phyloP scores from a whole-genome alignment of 2,797 vertebrate genomes.

The Podargus strigoides region DNA sequence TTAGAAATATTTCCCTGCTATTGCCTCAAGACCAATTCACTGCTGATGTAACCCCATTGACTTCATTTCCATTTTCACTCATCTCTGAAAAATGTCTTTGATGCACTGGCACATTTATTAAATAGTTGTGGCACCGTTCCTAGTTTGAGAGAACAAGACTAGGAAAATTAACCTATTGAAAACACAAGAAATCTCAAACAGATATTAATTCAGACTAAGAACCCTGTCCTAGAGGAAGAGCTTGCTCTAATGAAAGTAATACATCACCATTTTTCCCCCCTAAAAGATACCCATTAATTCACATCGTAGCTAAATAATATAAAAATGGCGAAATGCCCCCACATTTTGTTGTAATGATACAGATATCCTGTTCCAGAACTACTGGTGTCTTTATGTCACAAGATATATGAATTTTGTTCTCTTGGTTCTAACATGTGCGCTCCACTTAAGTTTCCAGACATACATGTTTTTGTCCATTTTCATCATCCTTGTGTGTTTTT shows the following conservation, averaged over 20 bases:
- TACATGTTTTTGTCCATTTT: background rate
- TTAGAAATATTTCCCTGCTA: background rate
- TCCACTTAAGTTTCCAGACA: background rate
- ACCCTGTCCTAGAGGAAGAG: background rate
- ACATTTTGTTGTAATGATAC: background rate
- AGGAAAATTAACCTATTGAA: background rate
- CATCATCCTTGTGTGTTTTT: background rate
- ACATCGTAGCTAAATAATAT: background rate
- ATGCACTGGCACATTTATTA: background rate
- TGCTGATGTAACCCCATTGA: background rate
- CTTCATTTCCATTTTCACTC: background rate
- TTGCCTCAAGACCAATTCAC: background rate
- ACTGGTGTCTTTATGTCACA: background rate
- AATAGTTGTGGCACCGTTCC: background rate
- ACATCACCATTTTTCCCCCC: background rate
- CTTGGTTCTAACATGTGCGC: accelerated
- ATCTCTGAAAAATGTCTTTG: slow-evolving; percentile 1
- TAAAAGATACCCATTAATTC: background rate
- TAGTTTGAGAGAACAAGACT: background rate
- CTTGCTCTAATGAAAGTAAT: background rate
- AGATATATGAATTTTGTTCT: background rate
- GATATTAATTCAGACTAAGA: background rate
- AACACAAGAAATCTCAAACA: background rate
- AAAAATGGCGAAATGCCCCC: background rate
- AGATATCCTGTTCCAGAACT: background rate